A percentile compares a stretch with the other conserved stretches of the same genome.
phyloP scores from a whole-genome alignment of 23 tunicate species.

The Halocynthia aurantium region DNA sequence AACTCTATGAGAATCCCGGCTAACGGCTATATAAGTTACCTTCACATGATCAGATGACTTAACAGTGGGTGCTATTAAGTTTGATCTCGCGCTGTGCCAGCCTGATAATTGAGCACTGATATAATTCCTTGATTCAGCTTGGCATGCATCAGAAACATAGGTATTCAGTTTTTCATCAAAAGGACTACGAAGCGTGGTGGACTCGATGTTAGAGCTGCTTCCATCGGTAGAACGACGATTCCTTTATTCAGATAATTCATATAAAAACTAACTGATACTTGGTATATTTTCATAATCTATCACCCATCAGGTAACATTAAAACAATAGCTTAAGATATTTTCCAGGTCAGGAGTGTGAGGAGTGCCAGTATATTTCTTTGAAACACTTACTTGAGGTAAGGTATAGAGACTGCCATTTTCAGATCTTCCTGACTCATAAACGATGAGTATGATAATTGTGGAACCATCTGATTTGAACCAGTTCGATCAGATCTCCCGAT shows the following conservation, averaged over 20 bases:
- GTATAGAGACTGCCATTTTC: slow-evolving; percentile 10
- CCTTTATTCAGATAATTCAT: background rate
- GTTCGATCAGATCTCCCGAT: background rate
- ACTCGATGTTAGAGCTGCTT: background rate
- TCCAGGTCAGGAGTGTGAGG: too few relatives aligned
- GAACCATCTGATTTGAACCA: too few relatives aligned
- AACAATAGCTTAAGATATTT: too few relatives aligned
- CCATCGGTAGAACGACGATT: slow-evolving; percentile 21
- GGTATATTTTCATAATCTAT: too few relatives aligned
- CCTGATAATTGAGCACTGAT: slow-evolving; percentile 14
- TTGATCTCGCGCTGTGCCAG: slow-evolving; percentile 21
- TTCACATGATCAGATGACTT: slow-evolving; percentile 4
- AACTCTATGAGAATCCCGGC: background rate
- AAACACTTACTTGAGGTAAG: slow-evolving; percentile 11
- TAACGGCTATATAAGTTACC: background rate
- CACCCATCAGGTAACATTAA: too few relatives aligned
- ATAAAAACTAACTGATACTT: too few relatives aligned
- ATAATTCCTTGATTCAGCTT: slow-evolving; percentile 38
- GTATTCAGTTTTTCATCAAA: slow-evolving; percentile 49
- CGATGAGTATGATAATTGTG: background rate
- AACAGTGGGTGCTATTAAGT: too few relatives aligned
- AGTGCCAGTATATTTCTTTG: background rate
- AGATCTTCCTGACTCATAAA: slow-evolving; percentile 4
- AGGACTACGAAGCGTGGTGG: background rate
- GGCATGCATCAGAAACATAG: slow-evolving; percentile 56